Conservation (phyloP, 2,888 invertebrate species). For the Drosophila paramelanica region DNA sequence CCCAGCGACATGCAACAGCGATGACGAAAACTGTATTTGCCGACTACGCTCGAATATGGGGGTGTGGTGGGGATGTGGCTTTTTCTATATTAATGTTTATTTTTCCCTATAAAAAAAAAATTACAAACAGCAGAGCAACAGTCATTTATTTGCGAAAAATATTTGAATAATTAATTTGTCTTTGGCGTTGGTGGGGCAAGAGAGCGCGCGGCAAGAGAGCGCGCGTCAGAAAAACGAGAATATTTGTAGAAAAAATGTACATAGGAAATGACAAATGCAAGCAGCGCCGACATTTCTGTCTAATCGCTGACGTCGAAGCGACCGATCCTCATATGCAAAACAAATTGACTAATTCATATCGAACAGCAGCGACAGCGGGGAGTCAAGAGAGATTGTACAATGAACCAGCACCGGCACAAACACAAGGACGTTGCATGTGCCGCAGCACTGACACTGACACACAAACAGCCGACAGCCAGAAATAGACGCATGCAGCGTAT, state of each 20-base stretch:
- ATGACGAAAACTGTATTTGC: constrained; percentile 15
- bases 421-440: constrained; percentile 68
- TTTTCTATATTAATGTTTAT: constrained; percentile 16
- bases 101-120: constrained; percentile 3
- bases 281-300: neutral
- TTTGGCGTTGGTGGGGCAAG: constrained; percentile 6
- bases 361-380: constrained; percentile 40
- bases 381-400: constrained; percentile 50
- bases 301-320: constrained; percentile 26
- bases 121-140: constrained; percentile 12
- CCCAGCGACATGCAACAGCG: constrained; percentile 64
- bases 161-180: constrained; percentile 35
- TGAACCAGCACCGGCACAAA: constrained; percentile 46
- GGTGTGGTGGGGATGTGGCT: constrained; percentile 13
- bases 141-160: constrained; percentile 37
- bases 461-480: constrained; percentile 59
- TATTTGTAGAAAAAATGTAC: constrained; percentile 2
- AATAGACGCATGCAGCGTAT: constrained; percentile 56
- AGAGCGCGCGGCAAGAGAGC: neutral
- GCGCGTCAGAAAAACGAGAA: neutral
- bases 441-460: constrained; percentile 65
- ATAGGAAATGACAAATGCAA: constrained; percentile 18
- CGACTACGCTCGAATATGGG: constrained; percentile 9
- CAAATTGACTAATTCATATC: constrained; percentile 39
- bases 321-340: constrained; percentile 36